Conservation (phyloP, 2,113 vertebrate species). For the Melanerpes aurifrons region DNA sequence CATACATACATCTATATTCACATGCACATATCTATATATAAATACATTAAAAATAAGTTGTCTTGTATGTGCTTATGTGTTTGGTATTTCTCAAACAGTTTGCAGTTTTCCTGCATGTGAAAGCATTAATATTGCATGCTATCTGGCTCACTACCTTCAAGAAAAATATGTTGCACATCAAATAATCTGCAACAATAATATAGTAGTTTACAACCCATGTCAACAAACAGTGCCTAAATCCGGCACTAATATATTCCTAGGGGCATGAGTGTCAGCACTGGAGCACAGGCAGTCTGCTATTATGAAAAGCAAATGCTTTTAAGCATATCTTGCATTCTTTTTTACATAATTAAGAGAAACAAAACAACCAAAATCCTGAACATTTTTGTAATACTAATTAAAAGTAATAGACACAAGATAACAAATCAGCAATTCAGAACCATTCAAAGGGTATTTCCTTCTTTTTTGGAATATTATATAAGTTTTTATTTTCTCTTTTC, state of each 20-base stretch:
- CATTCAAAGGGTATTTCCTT: no score
- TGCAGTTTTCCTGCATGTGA: neutral
- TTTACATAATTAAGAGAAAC: slow-evolving; percentile 28
- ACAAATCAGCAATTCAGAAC: slow-evolving; percentile 57
- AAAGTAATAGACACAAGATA: slow-evolving; percentile 53
- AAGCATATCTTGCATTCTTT: slow-evolving; percentile 26
- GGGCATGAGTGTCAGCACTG: slow-evolving; percentile 6
- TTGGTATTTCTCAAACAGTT: neutral
- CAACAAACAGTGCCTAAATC: slow-evolving; percentile 42
- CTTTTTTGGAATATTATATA: no score
- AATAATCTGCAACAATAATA: slow-evolving; percentile 39
- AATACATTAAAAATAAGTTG: neutral
- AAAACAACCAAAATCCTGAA: slow-evolving; percentile 9
- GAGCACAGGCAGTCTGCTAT: neutral
- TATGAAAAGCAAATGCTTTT: slow-evolving; percentile 28
- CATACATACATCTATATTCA: no score
- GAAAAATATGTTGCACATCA: slow-evolving; percentile 1
- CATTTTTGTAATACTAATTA: slow-evolving; percentile 56
- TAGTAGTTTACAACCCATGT: neutral
- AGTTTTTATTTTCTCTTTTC: no score
- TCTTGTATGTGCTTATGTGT: neutral
- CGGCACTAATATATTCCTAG: slow-evolving; percentile 15
- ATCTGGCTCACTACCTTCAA: neutral
- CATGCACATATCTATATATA: neutral
- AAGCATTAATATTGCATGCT: slow-evolving; percentile 26